phyloP scores from a whole-genome alignment of 2,113 vertebrate genomes.

The Serilophus lunatus region DNA sequence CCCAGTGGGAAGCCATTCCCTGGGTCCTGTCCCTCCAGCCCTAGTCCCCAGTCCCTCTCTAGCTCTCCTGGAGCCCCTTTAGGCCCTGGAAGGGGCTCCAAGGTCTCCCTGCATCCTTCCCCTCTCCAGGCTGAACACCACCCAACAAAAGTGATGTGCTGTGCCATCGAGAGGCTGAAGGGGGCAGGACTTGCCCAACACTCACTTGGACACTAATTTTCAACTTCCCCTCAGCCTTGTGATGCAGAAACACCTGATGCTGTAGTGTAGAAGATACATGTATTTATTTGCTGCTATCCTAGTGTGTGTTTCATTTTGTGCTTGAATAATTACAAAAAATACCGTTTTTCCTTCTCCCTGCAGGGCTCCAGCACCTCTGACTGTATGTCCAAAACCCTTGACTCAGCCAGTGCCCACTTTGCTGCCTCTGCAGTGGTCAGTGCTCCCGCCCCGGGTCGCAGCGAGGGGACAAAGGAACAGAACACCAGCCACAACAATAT shows the following conservation, averaged over 20 bases:
- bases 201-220: neutral
- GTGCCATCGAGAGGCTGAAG: neutral
- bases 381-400: constrained; percentile 87
- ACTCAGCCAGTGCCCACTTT: constrained; percentile 91
- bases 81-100: rapidly evolving
- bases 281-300: neutral
- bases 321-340: too few species aligned
- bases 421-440: constrained; percentile 91
- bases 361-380: constrained; percentile 80
- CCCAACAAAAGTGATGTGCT: rapidly evolving
- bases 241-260: neutral
- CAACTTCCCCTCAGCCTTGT: neutral
- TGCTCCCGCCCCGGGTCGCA: constrained; percentile 74
- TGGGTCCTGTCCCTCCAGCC: rapidly evolving
- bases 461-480: constrained; percentile 78
- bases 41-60: neutral
- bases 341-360: neutral
- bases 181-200: neutral
- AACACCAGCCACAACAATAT: constrained; percentile 75
- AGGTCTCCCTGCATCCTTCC: rapidly evolving
- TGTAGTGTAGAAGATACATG: rapidly evolving
- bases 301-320: rapidly evolving
- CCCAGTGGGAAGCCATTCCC: neutral
- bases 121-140: neutral
- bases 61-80: neutral